phyloP scores from a whole-genome alignment of 2,888 invertebrate species.

The Villa cingulata region DNA sequence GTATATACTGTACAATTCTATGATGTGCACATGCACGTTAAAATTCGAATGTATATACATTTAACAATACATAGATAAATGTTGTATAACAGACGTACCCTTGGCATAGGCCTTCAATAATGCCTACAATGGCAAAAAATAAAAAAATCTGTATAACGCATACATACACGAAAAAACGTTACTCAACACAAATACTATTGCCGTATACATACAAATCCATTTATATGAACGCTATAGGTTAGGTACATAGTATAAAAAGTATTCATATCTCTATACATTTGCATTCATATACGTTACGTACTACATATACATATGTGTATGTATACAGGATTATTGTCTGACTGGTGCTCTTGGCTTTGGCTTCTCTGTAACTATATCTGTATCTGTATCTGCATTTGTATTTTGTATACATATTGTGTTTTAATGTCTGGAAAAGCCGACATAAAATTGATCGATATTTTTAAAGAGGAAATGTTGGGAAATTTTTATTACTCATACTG shows the following conservation, averaged over 20 bases:
- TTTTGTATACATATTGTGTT: neutral
- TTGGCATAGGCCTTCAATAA: slow-evolving; percentile 11
- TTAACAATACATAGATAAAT: neutral
- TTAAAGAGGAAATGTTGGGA: slow-evolving; percentile 6
- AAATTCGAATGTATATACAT: too few relatives aligned
- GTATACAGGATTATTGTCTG: too few relatives aligned
- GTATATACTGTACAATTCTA: too few relatives aligned
- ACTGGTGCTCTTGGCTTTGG: neutral
- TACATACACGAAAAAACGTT: neutral
- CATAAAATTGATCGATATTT: slow-evolving; percentile 1
- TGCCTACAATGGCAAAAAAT: neutral
- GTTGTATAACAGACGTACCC: slow-evolving; percentile 5
- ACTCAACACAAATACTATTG: too few relatives aligned
- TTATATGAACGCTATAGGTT: too few relatives aligned
- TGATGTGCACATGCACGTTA: too few relatives aligned
- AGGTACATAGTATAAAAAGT: too few relatives aligned
- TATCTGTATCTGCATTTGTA: neutral
- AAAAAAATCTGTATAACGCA: neutral
- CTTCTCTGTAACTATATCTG: neutral
- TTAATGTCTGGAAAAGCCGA: neutral
- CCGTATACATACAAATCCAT: too few relatives aligned
- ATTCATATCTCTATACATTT: too few relatives aligned
- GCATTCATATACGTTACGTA: too few relatives aligned
- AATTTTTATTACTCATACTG: neutral
- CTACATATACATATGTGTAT: too few relatives aligned